These are phyloP conservation scores for Phaonia tiefii DNA, from an alignment of 2,888 invertebrate species.

Conservation along the genomic window DNA sequence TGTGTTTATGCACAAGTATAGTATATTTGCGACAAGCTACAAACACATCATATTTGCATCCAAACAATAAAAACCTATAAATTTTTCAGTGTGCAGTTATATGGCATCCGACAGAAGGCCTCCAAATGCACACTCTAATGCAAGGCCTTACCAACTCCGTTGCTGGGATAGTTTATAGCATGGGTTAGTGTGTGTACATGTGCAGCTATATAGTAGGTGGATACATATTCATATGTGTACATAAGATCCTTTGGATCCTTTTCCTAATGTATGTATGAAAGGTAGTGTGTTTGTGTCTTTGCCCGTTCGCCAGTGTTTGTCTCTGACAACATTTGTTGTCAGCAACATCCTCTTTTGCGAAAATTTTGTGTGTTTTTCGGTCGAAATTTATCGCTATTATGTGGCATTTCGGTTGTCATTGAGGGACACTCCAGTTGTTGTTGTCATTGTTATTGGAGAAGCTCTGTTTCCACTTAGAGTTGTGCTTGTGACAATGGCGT, in stretches of 20 bases:
- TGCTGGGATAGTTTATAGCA: no score
- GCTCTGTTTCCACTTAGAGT: background rate
- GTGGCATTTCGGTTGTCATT: conserved; percentile 41
- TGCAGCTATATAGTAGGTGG: background rate
- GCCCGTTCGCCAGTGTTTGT: no score
- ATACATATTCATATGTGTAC: background rate
- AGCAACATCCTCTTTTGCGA: conserved; percentile 36
- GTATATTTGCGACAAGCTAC: no score
- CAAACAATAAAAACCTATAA: no score
- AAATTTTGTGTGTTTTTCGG: conserved; percentile 24
- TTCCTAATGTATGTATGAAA: conserved; percentile 8
- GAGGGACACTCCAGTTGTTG: background rate
- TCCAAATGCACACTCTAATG: no score
- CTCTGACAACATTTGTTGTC: conserved; percentile 45
- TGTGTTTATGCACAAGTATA: no score
- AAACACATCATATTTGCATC: no score
- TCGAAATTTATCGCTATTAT: conserved; percentile 48
- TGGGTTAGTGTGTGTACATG: background rate
- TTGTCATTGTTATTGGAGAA: background rate
- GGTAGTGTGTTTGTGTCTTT: background rate
- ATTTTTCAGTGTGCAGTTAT: no score
- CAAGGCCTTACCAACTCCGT: no score
- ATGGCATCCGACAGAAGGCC: no score
- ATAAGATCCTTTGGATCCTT: background rate
- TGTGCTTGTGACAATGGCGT: no score